Conservation (phyloP, 2,888 invertebrate genomes). For the Thecocarcelia acutangulata region DNA sequence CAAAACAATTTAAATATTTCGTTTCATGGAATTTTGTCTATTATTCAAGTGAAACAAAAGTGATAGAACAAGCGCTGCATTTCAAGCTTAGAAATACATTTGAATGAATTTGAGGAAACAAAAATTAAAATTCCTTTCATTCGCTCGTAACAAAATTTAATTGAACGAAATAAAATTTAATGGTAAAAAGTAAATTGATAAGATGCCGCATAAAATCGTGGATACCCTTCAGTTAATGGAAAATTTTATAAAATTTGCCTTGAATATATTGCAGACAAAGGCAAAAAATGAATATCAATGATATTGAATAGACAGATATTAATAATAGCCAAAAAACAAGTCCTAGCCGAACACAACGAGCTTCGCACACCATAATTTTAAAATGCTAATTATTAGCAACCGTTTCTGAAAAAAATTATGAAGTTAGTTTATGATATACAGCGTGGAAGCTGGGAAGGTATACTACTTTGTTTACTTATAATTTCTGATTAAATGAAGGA, state of each 20-base stretch:
- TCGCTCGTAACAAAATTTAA: background rate
- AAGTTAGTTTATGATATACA: no score
- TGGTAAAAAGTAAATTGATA: background rate
- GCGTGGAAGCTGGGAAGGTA: no score
- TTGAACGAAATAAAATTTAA: background rate
- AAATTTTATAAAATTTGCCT: background rate
- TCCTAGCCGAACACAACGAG: no score
- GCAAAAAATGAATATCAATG: no score
- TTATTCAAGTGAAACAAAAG: background rate
- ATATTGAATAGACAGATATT: no score
- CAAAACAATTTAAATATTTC: background rate
- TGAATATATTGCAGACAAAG: background rate
- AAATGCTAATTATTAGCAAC: no score
- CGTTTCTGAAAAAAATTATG: background rate
- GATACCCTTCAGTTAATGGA: background rate
- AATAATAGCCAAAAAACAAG: no score
- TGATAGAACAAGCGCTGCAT: background rate
- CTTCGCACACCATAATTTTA: no score
- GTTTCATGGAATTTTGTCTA: background rate
- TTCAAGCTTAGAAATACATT: background rate
- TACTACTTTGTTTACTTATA: no score
- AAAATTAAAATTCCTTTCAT: conserved; percentile 18
- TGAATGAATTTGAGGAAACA: background rate
- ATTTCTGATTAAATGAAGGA: no score
- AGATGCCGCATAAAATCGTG: background rate